These are phyloP conservation scores for Xenotilapia caudafasciata DNA, from an alignment of 2,113 vertebrate genomes.

Conservation along the genomic window DNA sequence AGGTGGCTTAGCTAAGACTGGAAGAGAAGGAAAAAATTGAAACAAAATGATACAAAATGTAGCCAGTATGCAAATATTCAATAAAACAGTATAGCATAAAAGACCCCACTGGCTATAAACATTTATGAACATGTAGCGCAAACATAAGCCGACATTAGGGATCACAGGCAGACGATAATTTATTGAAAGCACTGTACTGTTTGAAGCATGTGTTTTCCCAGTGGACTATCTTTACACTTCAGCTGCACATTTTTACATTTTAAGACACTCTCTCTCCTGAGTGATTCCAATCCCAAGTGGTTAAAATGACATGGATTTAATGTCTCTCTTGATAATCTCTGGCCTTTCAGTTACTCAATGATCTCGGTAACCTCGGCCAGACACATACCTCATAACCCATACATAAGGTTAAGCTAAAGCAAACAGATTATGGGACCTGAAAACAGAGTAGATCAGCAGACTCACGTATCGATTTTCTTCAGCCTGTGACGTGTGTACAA, in stretches of 20 bases:
- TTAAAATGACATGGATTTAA: constrained; percentile 14
- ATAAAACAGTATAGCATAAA: background rate
- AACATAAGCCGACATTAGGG: background rate
- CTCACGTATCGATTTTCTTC: constrained; percentile 30
- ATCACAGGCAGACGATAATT: background rate
- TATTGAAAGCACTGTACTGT: background rate
- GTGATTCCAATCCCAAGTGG: constrained; percentile 6
- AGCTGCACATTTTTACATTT: background rate
- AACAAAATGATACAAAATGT: background rate
- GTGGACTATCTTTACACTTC: background rate
- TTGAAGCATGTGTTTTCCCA: constrained; percentile 6
- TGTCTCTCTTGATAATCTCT: constrained; percentile 1
- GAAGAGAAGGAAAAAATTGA: background rate
- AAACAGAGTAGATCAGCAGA: constrained; percentile 10
- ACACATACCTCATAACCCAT: background rate
- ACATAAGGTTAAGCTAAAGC: constrained; percentile 19
- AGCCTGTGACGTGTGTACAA: constrained; percentile 10
- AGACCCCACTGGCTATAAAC: background rate
- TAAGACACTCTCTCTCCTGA: background rate
- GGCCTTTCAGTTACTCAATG: background rate
- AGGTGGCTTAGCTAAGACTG: background rate
- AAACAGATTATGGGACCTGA: constrained; percentile 22
- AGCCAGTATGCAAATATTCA: background rate
- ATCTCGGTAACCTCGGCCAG: background rate
- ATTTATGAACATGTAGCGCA: background rate